A percentile compares a stretch with the other conserved stretches of the same genome.
Conservation (phyloP, 1,140 invertebrate species). For the Lasioglossum baleicum region DNA sequence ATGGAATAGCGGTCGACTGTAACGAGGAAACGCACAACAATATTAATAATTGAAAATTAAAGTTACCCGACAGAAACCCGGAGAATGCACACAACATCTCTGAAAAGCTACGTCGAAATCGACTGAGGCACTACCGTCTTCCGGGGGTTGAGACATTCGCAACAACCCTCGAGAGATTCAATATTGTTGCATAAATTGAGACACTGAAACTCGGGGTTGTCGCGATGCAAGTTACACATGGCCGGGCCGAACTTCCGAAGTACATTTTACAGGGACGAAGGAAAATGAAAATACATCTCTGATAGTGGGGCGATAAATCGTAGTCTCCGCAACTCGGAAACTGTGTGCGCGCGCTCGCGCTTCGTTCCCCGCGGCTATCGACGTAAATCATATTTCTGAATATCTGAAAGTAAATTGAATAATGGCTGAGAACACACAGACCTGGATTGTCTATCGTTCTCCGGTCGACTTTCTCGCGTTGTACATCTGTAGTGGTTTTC, state of each 20-base stretch:
- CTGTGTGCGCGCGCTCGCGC: not conserved
- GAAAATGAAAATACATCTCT: conserved; percentile 25
- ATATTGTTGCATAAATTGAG: conserved; percentile 4
- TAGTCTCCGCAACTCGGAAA: not conserved
- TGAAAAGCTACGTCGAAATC: too few species aligned
- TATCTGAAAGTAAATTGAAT: conserved; percentile 36
- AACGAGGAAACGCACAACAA: too few species aligned
- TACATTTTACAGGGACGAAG: not conserved
- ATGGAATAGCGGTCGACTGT: too few species aligned
- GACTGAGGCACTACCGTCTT: too few species aligned
- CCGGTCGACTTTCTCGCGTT: not conserved
- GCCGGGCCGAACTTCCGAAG: not conserved
- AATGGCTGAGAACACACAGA: conserved; percentile 9
- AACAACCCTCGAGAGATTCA: too few species aligned
- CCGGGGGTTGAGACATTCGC: too few species aligned
- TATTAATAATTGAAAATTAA: too few species aligned
- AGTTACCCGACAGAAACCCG: too few species aligned
- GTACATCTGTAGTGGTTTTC: not conserved
- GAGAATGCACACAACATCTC: too few species aligned
- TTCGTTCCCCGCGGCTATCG: not conserved
- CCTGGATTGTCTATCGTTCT: conserved; percentile 1
- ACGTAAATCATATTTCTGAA: conserved; percentile 37
- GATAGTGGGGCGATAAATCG: conserved; percentile 29
- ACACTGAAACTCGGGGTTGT: not conserved
- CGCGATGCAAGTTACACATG: not conserved